Base-by-base conservation (phyloP, 2,888 invertebrate genomes). In the Marasmarcha lunaedactyla region DNA sequence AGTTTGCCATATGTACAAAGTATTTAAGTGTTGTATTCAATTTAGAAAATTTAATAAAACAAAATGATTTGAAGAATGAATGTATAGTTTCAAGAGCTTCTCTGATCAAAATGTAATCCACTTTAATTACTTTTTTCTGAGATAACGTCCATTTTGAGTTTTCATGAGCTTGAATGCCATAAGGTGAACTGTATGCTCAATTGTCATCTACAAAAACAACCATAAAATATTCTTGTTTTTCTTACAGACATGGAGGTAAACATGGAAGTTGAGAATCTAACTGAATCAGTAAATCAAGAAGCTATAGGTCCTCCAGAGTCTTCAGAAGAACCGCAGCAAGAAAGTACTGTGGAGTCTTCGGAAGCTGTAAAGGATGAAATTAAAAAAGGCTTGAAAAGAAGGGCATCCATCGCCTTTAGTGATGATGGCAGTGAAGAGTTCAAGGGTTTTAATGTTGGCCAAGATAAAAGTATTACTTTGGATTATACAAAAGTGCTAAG, bases 401-500 rank as follows among this genome's bases (percentile, higher is more conserved):
- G 74, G 41, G 79, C 77, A 0, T 81, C 81, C 0, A 45, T 53
- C 1, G 73, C 74, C 0, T 74, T 79, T 42, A 76, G 67, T 44
- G 76, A 76, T 38, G 50, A 45, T 2, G 65, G 47, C 0, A 57
- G 58, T 20, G 69, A 67, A 6, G 71, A 73, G 14, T 78, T 79
- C 42, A 70, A 68, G 45, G 81, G 81, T 3, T 79, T 81, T 48
- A 65, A 62, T n/a, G 44, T 51, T 2, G 38, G 51, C n/a, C 59
- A 69, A 36, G 37, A 50, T 1, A 59, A 62, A 34, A 51, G 62
- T 40, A 52, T 65, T 26, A 50, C 54, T 6, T 45, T 43, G 6
- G 60, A 63, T 9, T 81, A 73, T 43, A 58, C 41, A 41, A 52
- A 57, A 14, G 50, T 74, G 50, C 54, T 81, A 44, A 73, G 79